phyloP scores from a whole-genome alignment of 1,140 invertebrate genomes.

The Phortica variegata region DNA sequence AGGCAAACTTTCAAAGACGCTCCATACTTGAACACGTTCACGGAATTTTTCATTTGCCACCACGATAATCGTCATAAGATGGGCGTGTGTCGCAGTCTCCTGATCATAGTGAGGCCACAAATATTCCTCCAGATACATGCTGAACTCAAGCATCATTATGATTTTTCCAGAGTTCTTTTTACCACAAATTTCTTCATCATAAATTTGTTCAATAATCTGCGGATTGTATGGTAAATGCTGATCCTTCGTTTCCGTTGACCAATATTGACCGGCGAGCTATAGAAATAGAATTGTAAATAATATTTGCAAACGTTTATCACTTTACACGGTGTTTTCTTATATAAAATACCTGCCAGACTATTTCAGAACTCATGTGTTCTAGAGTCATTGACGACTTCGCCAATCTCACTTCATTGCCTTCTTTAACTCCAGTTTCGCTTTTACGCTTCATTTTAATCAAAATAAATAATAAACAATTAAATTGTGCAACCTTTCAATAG shows the following conservation, averaged over 20 bases:
- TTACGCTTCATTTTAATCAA: constrained; percentile 30
- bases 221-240: constrained; percentile 70
- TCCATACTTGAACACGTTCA: constrained; percentile 95
- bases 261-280: constrained; percentile 84
- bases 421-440: constrained; percentile 27
- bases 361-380: constrained; percentile 74
- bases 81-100: constrained; percentile 68
- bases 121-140: constrained; percentile 96
- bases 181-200: constrained; percentile 76
- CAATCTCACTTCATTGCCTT: constrained; percentile 17
- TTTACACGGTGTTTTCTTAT: constrained; percentile 10
- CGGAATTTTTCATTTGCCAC: constrained; percentile 99
- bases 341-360: constrained; percentile 52
- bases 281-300: constrained; percentile 19
- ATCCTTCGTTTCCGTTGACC: constrained; percentile 76
- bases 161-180: constrained; percentile 80
- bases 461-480: too few species aligned
- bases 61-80: constrained; percentile 92
- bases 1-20: constrained; percentile 80
- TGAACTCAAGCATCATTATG: constrained; percentile 96
- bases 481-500: too few species aligned
- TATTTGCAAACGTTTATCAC: constrained; percentile 15
- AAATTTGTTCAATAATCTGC: constrained; percentile 78
- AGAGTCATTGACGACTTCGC: constrained; percentile 73
- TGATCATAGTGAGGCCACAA: constrained; percentile 93